phyloP scores from a whole-genome alignment of 2,797 vertebrate genomes.

The Australoheros facetus region DNA sequence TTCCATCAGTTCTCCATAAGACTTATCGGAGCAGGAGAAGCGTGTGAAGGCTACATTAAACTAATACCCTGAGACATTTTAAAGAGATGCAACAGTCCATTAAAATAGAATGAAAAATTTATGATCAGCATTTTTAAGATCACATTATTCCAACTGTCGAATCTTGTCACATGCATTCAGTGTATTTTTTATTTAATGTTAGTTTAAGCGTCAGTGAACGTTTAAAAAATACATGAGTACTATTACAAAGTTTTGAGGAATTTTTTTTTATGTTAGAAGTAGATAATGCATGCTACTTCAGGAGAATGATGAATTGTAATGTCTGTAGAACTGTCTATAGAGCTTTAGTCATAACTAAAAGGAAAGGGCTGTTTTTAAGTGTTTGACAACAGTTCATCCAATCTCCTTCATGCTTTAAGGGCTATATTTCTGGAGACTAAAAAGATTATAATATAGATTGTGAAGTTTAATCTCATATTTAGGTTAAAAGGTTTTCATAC shows the following conservation, averaged over 20 bases:
- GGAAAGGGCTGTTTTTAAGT: background rate
- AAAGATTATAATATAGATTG: background rate
- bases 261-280: background rate
- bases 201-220: background rate
- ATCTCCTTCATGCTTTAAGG: background rate
- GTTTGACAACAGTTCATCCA: background rate
- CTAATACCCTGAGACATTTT: background rate
- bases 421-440: background rate
- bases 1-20: background rate
- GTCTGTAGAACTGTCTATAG: background rate
- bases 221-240: background rate
- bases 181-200: background rate
- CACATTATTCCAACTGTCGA: background rate
- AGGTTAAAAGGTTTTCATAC: background rate
- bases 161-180: background rate
- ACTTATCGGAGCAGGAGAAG: background rate
- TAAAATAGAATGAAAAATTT: background rate
- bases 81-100: background rate
- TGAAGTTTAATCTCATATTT: background rate
- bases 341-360: background rate
- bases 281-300: background rate
- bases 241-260: background rate
- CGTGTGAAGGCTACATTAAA: background rate
- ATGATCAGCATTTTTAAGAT: background rate
- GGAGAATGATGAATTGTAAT: background rate